A percentile compares a stretch with the other conserved stretches of the same genome.
Conservation (phyloP, 2,888 invertebrate genomes). For the Habroteleia sp. region DNA sequence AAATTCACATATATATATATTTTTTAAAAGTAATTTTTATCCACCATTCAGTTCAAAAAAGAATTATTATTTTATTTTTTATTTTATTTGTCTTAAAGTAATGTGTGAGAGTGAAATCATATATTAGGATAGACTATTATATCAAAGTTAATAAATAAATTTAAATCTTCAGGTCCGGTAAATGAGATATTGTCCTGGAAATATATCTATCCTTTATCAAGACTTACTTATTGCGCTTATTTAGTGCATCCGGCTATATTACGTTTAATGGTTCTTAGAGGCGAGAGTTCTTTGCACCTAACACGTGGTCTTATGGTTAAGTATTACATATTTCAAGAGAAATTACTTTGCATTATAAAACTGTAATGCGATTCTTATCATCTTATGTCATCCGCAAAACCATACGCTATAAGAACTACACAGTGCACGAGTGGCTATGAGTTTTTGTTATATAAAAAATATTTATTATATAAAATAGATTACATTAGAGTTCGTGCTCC, state of each 20-base stretch:
- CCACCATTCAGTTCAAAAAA: too few species aligned
- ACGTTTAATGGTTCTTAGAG: slow-evolving; percentile 81
- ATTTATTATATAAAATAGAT: slow-evolving; percentile 27
- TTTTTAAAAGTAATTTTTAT: too few species aligned
- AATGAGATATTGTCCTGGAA: slow-evolving; percentile 81
- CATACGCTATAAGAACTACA: slow-evolving; percentile 22
- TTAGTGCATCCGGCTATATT: slow-evolving; percentile 83
- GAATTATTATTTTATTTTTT: too few species aligned
- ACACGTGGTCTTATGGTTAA: slow-evolving; percentile 82
- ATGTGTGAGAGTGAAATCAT: too few species aligned
- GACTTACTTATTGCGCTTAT: slow-evolving; percentile 83
- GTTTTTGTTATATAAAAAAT: slow-evolving; percentile 23
- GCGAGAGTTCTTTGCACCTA: slow-evolving; percentile 82
- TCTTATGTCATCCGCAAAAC: slow-evolving; percentile 33
- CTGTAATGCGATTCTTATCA: slow-evolving; percentile 35
- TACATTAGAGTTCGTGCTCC: background rate
- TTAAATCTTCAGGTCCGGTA: slow-evolving; percentile 76
- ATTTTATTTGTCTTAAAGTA: background rate
- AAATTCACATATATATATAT: too few species aligned
- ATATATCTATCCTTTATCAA: slow-evolving; percentile 82
- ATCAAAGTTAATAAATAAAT: too few species aligned
- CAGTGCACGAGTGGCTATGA: background rate
- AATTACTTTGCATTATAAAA: slow-evolving; percentile 50
- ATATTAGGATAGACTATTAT: too few species aligned
- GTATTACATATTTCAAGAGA: slow-evolving; percentile 63